phyloP scores from a whole-genome alignment of 2,113 vertebrate genomes.

The Octodon degus region DNA sequence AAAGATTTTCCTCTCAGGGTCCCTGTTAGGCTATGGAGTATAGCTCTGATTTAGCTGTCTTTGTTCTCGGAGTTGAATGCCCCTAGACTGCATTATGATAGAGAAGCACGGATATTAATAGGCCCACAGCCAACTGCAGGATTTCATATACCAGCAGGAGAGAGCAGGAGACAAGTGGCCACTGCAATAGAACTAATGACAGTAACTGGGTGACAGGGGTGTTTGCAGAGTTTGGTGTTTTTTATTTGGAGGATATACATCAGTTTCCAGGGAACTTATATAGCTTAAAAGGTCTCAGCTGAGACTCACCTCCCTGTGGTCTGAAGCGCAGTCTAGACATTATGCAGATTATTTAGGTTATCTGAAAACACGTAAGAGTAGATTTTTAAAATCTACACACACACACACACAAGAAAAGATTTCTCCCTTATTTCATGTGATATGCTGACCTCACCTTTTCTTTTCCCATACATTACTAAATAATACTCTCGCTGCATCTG shows the following conservation, averaged over 20 bases:
- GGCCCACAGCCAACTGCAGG: background rate
- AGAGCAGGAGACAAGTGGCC: background rate
- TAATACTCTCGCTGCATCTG: background rate
- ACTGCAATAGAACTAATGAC: background rate
- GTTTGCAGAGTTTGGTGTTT: no score
- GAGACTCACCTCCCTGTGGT: background rate
- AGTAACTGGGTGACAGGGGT: background rate
- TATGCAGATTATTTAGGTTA: background rate
- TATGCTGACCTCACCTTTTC: background rate
- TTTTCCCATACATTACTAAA: conserved; percentile 1
- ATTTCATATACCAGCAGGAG: background rate
- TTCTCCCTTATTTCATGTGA: background rate
- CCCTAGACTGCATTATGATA: background rate
- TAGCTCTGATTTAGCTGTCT: background rate
- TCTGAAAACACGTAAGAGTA: background rate
- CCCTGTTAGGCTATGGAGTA: background rate
- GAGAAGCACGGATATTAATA: background rate
- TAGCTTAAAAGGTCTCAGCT: background rate
- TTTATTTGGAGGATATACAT: background rate
- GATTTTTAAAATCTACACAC: background rate
- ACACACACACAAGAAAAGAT: background rate
- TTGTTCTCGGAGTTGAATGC: background rate
- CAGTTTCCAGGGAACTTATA: background rate
- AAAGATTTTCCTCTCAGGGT: background rate
- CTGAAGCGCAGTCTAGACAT: background rate